phyloP scores from a whole-genome alignment of 2,113 vertebrate genomes.

The Hemichromis elongatus region DNA sequence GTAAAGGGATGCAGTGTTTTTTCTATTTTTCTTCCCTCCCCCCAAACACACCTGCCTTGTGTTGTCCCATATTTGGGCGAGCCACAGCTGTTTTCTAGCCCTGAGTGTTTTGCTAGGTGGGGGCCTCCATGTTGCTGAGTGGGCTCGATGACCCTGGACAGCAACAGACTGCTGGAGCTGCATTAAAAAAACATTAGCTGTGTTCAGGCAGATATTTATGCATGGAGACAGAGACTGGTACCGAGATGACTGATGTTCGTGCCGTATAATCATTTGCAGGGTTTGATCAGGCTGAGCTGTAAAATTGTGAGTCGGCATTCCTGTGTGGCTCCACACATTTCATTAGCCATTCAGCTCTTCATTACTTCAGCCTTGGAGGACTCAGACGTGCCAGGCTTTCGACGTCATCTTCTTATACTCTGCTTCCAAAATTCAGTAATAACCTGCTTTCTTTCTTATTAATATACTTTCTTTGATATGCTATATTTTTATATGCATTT shows the following conservation, averaged over 20 bases:
- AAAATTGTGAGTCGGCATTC: background rate
- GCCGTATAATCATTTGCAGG: background rate
- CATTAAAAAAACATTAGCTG: constrained; percentile 26
- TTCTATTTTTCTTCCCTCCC: background rate
- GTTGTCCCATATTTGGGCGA: background rate
- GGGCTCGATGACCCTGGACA: background rate
- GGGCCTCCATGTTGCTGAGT: background rate
- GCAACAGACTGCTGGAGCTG: background rate
- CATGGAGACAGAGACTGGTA: background rate
- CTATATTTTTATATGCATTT: background rate
- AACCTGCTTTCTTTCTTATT: background rate
- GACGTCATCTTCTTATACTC: background rate
- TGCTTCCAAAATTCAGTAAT: background rate
- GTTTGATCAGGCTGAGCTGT: background rate
- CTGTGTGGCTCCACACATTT: background rate
- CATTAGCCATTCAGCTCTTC: constrained; percentile 1
- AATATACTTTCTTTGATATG: background rate
- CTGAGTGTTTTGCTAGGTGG: background rate
- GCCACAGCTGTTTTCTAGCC: background rate
- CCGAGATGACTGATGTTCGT: background rate
- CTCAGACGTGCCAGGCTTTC: background rate
- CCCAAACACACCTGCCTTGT: background rate
- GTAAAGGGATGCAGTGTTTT: background rate
- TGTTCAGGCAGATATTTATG: constrained; percentile 7
- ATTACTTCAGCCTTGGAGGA: background rate